Evolutionary conservation across 1,140 invertebrate genomes (phyloP).

Genomic region (Bicyclus anynana): DNA sequence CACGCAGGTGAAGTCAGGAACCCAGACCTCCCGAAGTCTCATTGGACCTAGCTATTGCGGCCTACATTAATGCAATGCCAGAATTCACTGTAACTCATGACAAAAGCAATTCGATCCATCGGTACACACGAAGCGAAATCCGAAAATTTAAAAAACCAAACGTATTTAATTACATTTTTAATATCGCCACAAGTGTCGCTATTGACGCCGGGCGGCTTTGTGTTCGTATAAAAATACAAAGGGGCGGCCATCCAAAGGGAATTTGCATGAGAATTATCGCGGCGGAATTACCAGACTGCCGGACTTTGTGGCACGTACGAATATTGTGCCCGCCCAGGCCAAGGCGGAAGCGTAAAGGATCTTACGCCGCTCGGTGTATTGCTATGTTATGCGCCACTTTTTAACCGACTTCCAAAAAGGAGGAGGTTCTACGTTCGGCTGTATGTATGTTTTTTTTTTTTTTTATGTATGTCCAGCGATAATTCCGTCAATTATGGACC

Average conservation of each 20-base stretch:
- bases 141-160: neutral
- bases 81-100: neutral
- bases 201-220: neutral
- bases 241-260: conserved; percentile 18
- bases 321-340: conserved; percentile 17
- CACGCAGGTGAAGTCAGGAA: no score
- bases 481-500: no score
- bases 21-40: no score
- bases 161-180: conserved; percentile 1
- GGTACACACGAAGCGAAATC: neutral
- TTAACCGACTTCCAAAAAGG: no score
- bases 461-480: no score
- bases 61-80: neutral
- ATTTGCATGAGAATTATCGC: conserved; percentile 33
- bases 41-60: no score
- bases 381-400: neutral
- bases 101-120: neutral
- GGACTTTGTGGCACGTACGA: conserved; percentile 26
- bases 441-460: no score
- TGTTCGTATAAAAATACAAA: conserved; percentile 5
- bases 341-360: conserved; percentile 27
- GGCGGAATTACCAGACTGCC: conserved; percentile 25
- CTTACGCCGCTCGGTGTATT: conserved; percentile 8
- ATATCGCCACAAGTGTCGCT: neutral
- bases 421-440: no score